Evolutionary conservation across 2,797 vertebrate genomes (phyloP).

Genomic region (Brotula barbata): DNA sequence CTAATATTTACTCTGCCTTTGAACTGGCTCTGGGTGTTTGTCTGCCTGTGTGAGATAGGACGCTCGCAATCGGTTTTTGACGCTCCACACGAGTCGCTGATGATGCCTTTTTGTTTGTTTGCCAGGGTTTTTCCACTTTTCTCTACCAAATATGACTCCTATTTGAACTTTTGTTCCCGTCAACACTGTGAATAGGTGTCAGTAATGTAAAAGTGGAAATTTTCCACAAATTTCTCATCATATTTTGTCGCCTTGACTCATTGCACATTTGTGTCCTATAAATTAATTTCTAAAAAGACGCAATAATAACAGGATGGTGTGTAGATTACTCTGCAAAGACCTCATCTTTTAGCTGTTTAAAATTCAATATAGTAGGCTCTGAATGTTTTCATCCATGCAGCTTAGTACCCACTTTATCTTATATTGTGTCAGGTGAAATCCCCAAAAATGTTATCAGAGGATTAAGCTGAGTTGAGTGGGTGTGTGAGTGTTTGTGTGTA

Average conservation of each 20-base stretch:
- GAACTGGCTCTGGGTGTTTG: conserved; percentile 38
- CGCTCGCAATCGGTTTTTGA: conserved; percentile 42
- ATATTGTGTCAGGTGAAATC: conserved; percentile 51
- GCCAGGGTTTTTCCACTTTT: conserved; percentile 24
- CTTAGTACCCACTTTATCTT: conserved; percentile 54
- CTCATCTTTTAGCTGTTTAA: conserved; percentile 44
- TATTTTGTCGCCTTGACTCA: conserved; percentile 30
- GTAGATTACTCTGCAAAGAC: conserved; percentile 46
- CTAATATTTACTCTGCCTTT: conserved; percentile 63
- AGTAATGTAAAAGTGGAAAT: conserved; percentile 25
- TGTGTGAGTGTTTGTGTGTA: conserved; percentile 29
- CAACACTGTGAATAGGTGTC: conserved; percentile 10
- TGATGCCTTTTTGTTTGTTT: conserved; percentile 49
- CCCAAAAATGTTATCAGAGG: conserved; percentile 52
- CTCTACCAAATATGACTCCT: conserved; percentile 33
- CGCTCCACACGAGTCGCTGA: conserved; percentile 33
- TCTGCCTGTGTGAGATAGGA: conserved; percentile 56
- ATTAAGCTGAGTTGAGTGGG: conserved; percentile 58
- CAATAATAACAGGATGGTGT: conserved; percentile 52
- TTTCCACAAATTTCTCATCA: conserved; percentile 18
- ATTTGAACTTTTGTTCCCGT: conserved; percentile 39
- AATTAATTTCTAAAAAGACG: conserved; percentile 42
- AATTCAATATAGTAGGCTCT: conserved; percentile 49
- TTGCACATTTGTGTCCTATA: conserved; percentile 37
- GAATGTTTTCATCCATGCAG: conserved; percentile 50